Evolutionary conservation across 2,113 vertebrate species (phyloP).

Genomic region (Onychorhynchus coronatus): DNA sequence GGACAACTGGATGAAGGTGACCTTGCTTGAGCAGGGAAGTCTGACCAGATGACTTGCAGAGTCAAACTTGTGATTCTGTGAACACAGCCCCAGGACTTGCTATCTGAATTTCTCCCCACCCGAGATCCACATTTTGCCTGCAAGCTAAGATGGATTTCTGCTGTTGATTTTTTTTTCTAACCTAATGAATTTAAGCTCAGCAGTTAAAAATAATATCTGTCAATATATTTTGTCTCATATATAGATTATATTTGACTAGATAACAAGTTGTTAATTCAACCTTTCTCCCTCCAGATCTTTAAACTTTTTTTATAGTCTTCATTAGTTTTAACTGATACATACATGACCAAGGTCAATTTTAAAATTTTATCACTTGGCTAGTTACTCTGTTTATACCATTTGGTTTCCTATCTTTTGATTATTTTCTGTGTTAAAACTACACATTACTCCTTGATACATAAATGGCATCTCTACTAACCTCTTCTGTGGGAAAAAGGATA

Average conservation of each 20-base stretch:
- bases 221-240: not conserved
- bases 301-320: not conserved
- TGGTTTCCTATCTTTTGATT: not conserved
- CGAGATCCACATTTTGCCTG: not conserved
- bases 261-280: not conserved
- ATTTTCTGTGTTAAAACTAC: not conserved
- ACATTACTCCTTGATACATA: not conserved
- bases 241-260: not conserved
- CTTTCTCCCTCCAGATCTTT: not conserved
- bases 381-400: not conserved
- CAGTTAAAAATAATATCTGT: not conserved
- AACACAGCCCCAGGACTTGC: not conserved
- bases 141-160: not conserved
- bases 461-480: not conserved
- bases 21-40: not conserved
- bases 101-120: not conserved
- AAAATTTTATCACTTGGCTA: not conserved
- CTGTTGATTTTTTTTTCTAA: not conserved
- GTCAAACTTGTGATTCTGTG: not conserved
- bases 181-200: not conserved
- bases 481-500: not conserved
- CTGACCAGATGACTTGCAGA: not conserved
- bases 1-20: not conserved
- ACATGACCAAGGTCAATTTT: not conserved
- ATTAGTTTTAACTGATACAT: not conserved